Conservation (phyloP, 2,888 invertebrate genomes). For the Diaperis boleti region DNA sequence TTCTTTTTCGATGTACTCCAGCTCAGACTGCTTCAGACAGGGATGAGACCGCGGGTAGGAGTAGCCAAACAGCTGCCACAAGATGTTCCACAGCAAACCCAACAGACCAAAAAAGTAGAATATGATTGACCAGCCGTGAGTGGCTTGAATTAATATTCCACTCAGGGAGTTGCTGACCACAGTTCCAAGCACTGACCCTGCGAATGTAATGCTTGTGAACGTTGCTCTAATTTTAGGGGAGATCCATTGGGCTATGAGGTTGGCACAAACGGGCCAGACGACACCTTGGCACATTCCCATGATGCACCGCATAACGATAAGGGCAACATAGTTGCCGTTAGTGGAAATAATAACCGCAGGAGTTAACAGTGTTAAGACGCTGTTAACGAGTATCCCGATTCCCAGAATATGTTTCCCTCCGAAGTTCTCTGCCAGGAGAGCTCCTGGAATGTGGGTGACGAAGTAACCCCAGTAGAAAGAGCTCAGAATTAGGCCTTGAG, state of each 20-base stretch:
- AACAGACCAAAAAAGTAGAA: conserved; percentile 84
- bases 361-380: conserved; percentile 83
- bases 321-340: conserved; percentile 74
- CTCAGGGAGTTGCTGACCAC: conserved; percentile 76
- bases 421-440: conserved; percentile 84
- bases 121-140: conserved; percentile 81
- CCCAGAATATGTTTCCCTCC: conserved; percentile 89
- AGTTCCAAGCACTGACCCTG: conserved; percentile 81
- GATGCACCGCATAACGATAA: conserved; percentile 67
- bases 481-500: conserved; percentile 82
- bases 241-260: conserved; percentile 85
- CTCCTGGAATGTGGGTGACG: conserved; percentile 85
- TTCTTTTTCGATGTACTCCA: no score
- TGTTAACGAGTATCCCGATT: conserved; percentile 84
- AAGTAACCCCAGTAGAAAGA: conserved; percentile 91
- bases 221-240: conserved; percentile 81
- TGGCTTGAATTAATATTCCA: no score
- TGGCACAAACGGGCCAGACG: conserved; percentile 82
- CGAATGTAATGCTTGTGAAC: conserved; percentile 83
- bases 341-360: conserved; percentile 71
- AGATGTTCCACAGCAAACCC: conserved; percentile 78
- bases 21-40: neutral
- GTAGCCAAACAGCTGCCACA: conserved; percentile 66
- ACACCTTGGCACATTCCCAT: conserved; percentile 8
- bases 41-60: conserved; percentile 79